Evolutionary conservation across 1,140 invertebrate genomes (phyloP).

Genomic region (Thaumatotibia leucotreta): DNA sequence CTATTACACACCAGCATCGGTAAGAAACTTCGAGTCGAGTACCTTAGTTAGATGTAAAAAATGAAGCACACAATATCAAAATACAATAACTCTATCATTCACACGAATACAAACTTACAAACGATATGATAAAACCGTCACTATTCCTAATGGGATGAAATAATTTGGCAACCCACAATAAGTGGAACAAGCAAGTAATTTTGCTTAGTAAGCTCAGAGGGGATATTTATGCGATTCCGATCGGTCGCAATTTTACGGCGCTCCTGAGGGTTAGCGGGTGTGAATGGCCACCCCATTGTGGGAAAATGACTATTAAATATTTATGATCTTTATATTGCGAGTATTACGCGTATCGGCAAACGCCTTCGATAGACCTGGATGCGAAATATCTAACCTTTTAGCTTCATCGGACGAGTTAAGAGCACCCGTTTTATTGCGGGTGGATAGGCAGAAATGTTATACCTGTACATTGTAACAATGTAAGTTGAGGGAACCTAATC

Average conservation of each 20-base stretch:
- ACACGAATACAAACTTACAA: not conserved
- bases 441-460: not conserved
- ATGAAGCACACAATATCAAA: not conserved
- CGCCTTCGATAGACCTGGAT: conserved; percentile 23
- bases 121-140: not conserved
- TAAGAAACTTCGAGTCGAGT: too few relatives aligned
- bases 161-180: conserved; percentile 39
- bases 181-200: conserved; percentile 59
- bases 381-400: not conserved
- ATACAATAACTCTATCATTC: not conserved
- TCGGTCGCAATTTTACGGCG: conserved; percentile 58
- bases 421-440: not conserved
- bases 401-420: not conserved
- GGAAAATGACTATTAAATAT: conserved; percentile 75
- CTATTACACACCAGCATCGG: too few relatives aligned
- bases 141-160: not conserved
- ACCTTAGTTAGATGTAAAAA: too few relatives aligned
- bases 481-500: too few relatives aligned
- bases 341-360: conserved; percentile 47
- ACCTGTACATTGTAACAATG: too few relatives aligned
- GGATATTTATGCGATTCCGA: conserved; percentile 64
- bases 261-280: conserved; percentile 67
- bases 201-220: conserved; percentile 54
- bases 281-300: conserved; percentile 70
- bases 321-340: conserved; percentile 56